Conservation (phyloP, 1,140 invertebrate species). For the Scaptomyza pallida region DNA sequence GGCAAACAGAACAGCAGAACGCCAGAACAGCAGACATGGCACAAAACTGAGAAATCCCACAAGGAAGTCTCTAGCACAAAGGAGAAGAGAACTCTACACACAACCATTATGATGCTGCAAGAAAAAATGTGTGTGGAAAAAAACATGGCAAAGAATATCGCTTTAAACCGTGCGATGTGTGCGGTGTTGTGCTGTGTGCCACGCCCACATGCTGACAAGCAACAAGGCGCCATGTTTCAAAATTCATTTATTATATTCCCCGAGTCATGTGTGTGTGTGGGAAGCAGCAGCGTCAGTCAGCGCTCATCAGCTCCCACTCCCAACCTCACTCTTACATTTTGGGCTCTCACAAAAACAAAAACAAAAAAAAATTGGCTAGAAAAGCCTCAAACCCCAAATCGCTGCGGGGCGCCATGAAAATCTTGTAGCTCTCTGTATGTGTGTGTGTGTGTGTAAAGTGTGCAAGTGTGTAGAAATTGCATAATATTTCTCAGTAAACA, state of each 20-base stretch:
- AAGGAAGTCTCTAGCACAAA: constrained; percentile 52
- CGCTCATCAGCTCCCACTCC: constrained; percentile 55
- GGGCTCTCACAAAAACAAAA: constrained; percentile 30
- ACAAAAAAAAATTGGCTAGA: constrained; percentile 50
- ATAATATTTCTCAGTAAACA: constrained; percentile 69
- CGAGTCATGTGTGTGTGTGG: constrained; percentile 27
- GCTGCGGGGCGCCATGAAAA: constrained; percentile 60
- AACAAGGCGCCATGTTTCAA: constrained; percentile 61
- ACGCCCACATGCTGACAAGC: constrained; percentile 65
- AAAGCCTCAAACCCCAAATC: constrained; percentile 36
- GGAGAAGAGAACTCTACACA: constrained; percentile 20
- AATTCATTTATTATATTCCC: constrained; percentile 76
- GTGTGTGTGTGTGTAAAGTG: constrained; percentile 38
- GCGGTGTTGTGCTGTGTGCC: constrained; percentile 31
- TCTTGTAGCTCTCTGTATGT: constrained; percentile 22
- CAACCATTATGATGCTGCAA: constrained; percentile 40
- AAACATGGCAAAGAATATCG: neutral
- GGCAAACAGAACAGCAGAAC: constrained; percentile 6
- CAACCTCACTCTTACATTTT: constrained; percentile 6
- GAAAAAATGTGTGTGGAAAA: neutral
- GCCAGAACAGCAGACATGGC: constrained; percentile 39
- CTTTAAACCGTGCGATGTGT: constrained; percentile 16
- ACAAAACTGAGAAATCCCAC: constrained; percentile 54
- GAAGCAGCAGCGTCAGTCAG: constrained; percentile 22
- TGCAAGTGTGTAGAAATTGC: constrained; percentile 76